Percentiles rank a stretch among this genome's conserved stretches.
phyloP scores from a whole-genome alignment of 2,888 invertebrate species.

The Aromia moschata region DNA sequence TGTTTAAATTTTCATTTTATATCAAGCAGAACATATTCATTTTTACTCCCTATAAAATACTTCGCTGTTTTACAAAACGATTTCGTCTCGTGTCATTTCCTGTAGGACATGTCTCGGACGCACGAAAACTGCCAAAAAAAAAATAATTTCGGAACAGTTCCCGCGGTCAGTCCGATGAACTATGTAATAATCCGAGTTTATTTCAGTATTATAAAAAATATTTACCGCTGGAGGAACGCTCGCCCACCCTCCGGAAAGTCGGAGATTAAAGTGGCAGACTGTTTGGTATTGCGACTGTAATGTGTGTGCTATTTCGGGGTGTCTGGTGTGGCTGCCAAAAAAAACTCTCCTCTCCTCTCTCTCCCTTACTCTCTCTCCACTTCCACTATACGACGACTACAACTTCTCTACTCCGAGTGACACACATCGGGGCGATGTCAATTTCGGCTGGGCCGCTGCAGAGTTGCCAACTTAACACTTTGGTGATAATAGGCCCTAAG shows the following conservation, averaged over 20 bases:
- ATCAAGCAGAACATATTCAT: no score
- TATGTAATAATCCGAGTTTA: not conserved
- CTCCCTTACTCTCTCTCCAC: no score
- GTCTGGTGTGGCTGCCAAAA: conserved; percentile 60
- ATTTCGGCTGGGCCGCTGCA: conserved; percentile 16
- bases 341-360: conserved; percentile 27
- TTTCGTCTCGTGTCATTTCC: no score
- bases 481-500: no score
- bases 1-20: no score
- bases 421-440: conserved; percentile 37
- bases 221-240: conserved; percentile 11
- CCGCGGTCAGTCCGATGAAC: not conserved
- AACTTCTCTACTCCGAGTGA: conserved; percentile 36
- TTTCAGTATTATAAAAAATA: not conserved
- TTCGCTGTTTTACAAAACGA: no score
- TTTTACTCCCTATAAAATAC: no score
- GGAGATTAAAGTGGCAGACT: conserved; percentile 41
- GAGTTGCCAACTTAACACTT: conserved; percentile 40
- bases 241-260: conserved; percentile 13
- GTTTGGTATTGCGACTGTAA: conserved; percentile 55
- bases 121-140: no score
- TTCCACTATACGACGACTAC: conserved; percentile 16
- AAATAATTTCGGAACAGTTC: no score
- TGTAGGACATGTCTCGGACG: no score
- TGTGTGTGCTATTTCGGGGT: conserved; percentile 60